Percentiles rank a stretch among this genome's conserved stretches.
phyloP scores from a whole-genome alignment of 1,140 invertebrate species.

The Chymomyza costata region DNA sequence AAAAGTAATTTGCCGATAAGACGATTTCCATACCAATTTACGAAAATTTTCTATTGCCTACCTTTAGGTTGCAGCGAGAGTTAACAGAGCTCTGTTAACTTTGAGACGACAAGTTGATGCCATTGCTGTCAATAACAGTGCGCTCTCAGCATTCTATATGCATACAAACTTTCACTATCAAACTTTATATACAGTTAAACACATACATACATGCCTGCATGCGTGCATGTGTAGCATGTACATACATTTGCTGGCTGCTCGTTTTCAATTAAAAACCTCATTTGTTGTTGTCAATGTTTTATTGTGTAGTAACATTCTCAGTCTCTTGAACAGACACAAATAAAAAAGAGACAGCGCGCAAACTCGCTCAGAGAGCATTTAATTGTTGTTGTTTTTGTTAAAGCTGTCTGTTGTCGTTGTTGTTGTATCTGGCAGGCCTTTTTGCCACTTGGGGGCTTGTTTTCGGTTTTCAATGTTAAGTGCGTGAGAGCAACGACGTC shows the following conservation, averaged over 20 bases:
- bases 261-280: background rate
- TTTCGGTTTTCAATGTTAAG: conserved; percentile 71
- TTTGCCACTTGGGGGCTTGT: conserved; percentile 62
- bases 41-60: too few species aligned
- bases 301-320: background rate
- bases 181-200: too few species aligned
- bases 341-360: conserved; percentile 29
- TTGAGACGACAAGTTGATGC: conserved; percentile 44
- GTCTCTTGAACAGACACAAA: background rate
- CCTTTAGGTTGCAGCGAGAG: conserved; percentile 9
- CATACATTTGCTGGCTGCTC: background rate
- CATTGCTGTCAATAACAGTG: conserved; percentile 17
- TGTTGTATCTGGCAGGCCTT: conserved; percentile 40
- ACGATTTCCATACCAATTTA: too few species aligned
- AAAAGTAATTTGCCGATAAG: too few species aligned
- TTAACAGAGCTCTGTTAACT: conserved; percentile 50
- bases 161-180: conserved; percentile 56
- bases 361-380: conserved; percentile 19
- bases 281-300: background rate
- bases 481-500: conserved; percentile 50
- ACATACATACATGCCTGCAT: too few species aligned
- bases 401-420: conserved; percentile 1
- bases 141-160: background rate
- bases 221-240: too few species aligned
- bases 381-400: conserved; percentile 14